Conservation (phyloP, 1,140 invertebrate species). For the Dinoponera quadriceps region DNA sequence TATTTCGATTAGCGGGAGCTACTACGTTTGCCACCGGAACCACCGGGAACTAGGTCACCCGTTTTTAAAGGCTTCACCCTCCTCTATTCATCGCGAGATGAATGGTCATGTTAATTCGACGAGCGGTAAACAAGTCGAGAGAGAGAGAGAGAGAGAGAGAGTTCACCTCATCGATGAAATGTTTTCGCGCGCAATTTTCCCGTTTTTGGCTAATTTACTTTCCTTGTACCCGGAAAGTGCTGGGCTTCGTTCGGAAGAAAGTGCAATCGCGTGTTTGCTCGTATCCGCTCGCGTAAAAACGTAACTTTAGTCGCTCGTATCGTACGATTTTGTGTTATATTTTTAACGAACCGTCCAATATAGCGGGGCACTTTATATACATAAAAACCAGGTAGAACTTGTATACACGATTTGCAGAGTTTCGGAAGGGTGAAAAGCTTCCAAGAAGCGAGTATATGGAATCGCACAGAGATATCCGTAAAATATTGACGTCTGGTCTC, state of each 20-base stretch:
- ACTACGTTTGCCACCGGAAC: slow-evolving; percentile 21
- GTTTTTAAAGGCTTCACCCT: slow-evolving; percentile 40
- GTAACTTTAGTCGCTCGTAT: neutral
- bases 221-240: neutral
- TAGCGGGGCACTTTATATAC: neutral
- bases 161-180: neutral
- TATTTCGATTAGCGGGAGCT: slow-evolving; percentile 22
- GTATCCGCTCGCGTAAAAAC: neutral
- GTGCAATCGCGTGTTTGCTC: neutral
- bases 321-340: neutral
- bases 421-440: neutral
- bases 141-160: neutral
- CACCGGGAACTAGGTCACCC: slow-evolving; percentile 41
- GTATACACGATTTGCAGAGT: neutral
- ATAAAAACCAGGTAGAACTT: neutral
- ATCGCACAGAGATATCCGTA: neutral
- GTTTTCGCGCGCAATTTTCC: neutral
- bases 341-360: neutral
- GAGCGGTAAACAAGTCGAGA: slow-evolving; percentile 30
- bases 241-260: neutral
- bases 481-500: slow-evolving; percentile 28
- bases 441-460: slow-evolving; percentile 2
- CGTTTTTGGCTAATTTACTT: neutral
- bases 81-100: slow-evolving; percentile 9
- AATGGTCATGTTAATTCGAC: slow-evolving; percentile 38